phyloP scores from a whole-genome alignment of 1,140 invertebrate species.

The Drosophila mojavensis region DNA sequence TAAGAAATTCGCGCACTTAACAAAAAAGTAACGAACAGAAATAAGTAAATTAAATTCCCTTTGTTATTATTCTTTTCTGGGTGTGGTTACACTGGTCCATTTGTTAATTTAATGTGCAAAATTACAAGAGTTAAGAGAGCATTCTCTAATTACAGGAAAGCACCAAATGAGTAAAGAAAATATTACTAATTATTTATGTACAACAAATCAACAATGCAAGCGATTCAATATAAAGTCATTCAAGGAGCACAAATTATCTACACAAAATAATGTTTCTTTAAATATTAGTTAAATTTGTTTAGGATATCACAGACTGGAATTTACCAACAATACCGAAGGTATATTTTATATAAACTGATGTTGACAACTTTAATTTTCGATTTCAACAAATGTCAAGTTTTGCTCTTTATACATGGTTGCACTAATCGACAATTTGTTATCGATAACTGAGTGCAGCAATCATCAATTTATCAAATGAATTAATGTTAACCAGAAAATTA shows the following conservation, averaged over 20 bases:
- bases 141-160: neutral
- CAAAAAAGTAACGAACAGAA: conserved; percentile 38
- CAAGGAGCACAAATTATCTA: conserved; percentile 11
- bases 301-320: neutral
- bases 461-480: too few species aligned
- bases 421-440: neutral
- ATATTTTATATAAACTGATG: neutral
- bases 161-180: neutral
- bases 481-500: too few species aligned
- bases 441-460: neutral
- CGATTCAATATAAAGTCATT: conserved; percentile 9
- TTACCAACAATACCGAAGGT: neutral
- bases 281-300: conserved; percentile 3
- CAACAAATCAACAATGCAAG: conserved; percentile 29
- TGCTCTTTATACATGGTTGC: neutral
- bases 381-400: neutral
- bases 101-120: conserved; percentile 21
- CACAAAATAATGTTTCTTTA: conserved; percentile 9
- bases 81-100: conserved; percentile 25
- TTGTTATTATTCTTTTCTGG: neutral
- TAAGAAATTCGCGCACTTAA: conserved; percentile 57
- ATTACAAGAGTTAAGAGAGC: neutral
- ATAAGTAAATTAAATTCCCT: conserved; percentile 6
- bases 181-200: conserved; percentile 13
- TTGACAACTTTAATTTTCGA: neutral